Conservation (phyloP, 2,113 vertebrate species). For the Donacobius atricapilla region DNA sequence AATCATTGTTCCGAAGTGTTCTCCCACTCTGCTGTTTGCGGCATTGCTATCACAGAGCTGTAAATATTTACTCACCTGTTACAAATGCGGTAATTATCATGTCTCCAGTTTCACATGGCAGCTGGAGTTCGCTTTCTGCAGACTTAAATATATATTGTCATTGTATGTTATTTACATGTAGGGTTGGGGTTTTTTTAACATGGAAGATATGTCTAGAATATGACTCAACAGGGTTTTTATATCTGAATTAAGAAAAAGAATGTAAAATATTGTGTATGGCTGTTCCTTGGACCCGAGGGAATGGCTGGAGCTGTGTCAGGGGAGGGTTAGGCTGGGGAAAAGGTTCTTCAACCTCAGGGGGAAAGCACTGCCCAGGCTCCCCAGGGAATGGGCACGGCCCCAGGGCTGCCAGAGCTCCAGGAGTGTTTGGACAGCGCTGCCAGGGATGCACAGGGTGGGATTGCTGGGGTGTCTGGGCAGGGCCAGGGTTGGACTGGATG, state of each 20-base stretch:
- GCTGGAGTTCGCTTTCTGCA: background rate
- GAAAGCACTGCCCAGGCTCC: background rate
- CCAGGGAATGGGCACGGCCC: background rate
- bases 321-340: background rate
- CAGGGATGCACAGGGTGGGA: background rate
- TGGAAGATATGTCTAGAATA: background rate
- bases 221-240: background rate
- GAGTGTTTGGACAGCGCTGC: accelerated
- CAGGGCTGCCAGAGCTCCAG: background rate
- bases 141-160: background rate
- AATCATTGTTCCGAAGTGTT: background rate
- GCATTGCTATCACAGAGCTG: background rate
- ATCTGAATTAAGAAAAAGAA: background rate
- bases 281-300: accelerated
- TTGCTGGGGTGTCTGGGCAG: background rate
- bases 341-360: background rate
- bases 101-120: background rate
- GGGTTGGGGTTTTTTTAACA: accelerated
- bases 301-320: background rate
- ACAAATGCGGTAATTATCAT: background rate
- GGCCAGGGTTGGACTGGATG: accelerated
- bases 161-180: background rate
- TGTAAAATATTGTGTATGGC: background rate
- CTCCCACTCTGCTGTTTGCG: background rate
- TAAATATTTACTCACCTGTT: background rate